phyloP scores from a whole-genome alignment of 2,888 invertebrate genomes.

The Penaeus monodon region DNA sequence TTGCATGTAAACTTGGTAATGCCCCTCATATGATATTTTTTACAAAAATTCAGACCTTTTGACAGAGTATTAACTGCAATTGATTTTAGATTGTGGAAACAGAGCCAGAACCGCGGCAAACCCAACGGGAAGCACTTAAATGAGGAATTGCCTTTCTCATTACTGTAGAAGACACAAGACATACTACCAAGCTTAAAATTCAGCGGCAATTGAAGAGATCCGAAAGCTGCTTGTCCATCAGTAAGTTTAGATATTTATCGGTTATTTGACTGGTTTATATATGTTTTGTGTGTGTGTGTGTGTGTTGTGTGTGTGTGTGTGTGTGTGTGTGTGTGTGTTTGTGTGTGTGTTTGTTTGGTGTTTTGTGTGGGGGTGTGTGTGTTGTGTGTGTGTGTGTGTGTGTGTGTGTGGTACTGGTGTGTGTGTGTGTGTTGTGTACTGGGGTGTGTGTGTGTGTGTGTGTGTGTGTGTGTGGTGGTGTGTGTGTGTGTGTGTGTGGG shows the following conservation, averaged over 20 bases:
- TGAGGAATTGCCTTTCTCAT: conserved; percentile 97
- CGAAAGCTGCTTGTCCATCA: conserved; percentile 83
- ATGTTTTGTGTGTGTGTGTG: too few species aligned
- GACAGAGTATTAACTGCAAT: too few species aligned
- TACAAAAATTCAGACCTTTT: too few species aligned
- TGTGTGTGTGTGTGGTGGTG: too few species aligned
- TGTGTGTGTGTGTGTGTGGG: fast-evolving
- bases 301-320: too few species aligned
- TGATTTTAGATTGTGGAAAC: conserved; percentile 66
- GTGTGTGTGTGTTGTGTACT: too few species aligned
- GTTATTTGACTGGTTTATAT: neutral
- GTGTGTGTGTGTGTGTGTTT: fast-evolving
- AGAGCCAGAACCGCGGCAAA: conserved; percentile 99
- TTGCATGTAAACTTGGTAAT: too few species aligned
- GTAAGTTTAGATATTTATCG: conserved; percentile 40
- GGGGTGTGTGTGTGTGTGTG: too few species aligned
- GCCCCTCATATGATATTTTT: too few species aligned
- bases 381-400: too few species aligned
- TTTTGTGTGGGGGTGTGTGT: too few species aligned
- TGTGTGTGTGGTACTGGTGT: too few species aligned
- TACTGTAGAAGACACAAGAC: conserved; percentile 97
- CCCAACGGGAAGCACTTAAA: conserved; percentile 99
- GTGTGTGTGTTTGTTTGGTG: fast-evolving
- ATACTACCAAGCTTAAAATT: conserved; percentile 94
- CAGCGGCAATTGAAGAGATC: conserved; percentile 97